Base-by-base conservation (phyloP, 2,113 vertebrate genomes). In the Engraulis encrasicolus region DNA sequence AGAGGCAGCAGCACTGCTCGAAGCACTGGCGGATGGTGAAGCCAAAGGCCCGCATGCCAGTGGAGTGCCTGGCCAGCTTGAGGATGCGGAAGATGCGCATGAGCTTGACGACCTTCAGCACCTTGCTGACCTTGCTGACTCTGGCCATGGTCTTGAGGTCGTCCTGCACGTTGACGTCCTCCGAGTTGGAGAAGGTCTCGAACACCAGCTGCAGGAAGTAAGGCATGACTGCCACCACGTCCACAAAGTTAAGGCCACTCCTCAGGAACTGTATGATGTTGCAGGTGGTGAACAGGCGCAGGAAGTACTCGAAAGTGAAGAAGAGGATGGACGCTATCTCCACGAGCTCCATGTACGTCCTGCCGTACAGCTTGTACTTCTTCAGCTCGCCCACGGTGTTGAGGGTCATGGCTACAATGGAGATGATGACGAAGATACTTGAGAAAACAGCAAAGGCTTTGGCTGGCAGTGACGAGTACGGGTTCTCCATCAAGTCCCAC, bases 31-130 rank as follows among this genome's bases (percentile, higher is more conserved):
- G 95, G 37, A 98, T 93, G 84, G 97, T 98, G 91, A 98, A 98
- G 36, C 97, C 96, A 3, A 98, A 98, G 0, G 97, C 97, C 80
- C 96, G 93, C 89, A 98, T 96, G 38, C 97, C 97, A 0, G 97
- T 98, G 20, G 97, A 98, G 90, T 98, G 97, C 1, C 96, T 96
- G 0, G 97, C 97, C 82, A 98, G 93, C 90, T 97, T 98, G 85
- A 98, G 92, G 89, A 98, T 97, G 14, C 97, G 95, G 87, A 98
- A 98, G 90, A 98, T 97, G 37, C 97, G 95, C 97, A 97, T 97
- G 81, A 97, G 91, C 81, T 97, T 96, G 82, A 97, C 94, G 2
- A 98, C 93, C 90, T 97, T 98, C 74, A 98, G 95, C 45, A 98
- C 94, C 85, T 98, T 97, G 86, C 96, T 97, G 90, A 98, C 91